Percentiles rank a stretch among this genome's conserved stretches.
Evolutionary conservation across 1,140 invertebrate genomes (phyloP).

Genomic region (Anagrus nilaparvatae): DNA sequence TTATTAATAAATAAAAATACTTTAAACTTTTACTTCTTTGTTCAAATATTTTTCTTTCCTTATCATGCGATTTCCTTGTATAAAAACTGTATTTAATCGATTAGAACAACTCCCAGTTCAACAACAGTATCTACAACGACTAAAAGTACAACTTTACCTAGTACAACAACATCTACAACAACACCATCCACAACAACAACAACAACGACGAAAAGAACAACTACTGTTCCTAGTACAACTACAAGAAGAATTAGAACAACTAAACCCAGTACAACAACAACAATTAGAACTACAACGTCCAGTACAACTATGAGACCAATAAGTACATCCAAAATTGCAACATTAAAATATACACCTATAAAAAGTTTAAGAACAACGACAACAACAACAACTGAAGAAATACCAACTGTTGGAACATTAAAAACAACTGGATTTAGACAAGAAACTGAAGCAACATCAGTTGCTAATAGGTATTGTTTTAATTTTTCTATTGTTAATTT

Average conservation of each 20-base stretch:
- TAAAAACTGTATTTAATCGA: no score
- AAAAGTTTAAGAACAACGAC: conserved; percentile 6
- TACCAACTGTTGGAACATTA: conserved; percentile 11
- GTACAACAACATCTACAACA: conserved; percentile 9
- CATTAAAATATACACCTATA: no score
- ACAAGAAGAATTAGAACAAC: conserved; percentile 5
- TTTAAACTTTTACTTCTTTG: no score
- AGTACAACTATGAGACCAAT: conserved; percentile 1
- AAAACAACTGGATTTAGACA: not conserved
- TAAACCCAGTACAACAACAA: conserved; percentile 2
- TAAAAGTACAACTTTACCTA: conserved; percentile 6
- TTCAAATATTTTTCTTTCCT: no score
- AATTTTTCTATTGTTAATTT: no score
- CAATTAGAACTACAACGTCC: not conserved
- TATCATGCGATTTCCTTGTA: no score
- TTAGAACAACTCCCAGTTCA: no score
- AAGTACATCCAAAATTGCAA: not conserved
- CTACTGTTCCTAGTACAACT: conserved; percentile 2
- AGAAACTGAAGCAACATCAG: no score
- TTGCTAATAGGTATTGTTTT: no score
- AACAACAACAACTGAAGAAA: conserved; percentile 5
- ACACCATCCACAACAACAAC: conserved; percentile 3
- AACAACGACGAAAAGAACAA: not conserved
- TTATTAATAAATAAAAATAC: no score
- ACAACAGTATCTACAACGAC: no score